Evolutionary conservation across 2,797 vertebrate genomes (phyloP), one percentile per base, ranked within the genome.

Genomic region (Pampus argenteus): DNA sequence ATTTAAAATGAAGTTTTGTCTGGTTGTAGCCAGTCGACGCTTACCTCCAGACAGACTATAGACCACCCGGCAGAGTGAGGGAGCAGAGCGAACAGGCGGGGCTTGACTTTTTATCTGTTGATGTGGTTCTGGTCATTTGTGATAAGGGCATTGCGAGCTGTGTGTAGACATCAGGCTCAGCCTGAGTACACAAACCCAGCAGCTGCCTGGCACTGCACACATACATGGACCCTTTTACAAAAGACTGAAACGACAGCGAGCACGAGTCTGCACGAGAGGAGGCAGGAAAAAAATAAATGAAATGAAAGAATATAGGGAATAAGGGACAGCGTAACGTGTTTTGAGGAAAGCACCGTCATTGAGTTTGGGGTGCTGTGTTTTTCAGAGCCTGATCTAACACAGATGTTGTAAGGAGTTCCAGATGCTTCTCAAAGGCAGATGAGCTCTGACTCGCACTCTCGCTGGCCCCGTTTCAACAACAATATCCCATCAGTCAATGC

Each of bases 141-240:
- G 93, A 93, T 94, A 94, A 93, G 90, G 74, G 50, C 85, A 68
- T 65, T 59, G 79, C 6, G 83, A 89, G 79, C 81, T 69, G 82
- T 83, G 89, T 89, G 88, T 86, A 88, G 88, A 91, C 88, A 91
- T 62, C 81, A 88, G 69, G 86, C 86, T 84, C 73, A 80, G 85
- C 84, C 91, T 93, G 89, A 89, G 87, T 89, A 93, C 91, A 94
- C 90, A 92, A 88, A 88, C 83, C 67, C 66, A 64, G 81, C 83
- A 87, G 80, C 83, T 80, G 84, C 81, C 79, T 77, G 74, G 71
- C 87, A 87, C 82, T 29, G 17, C 82, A 56, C 80, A 48, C 65
- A 76, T 45, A 66, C 58, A 73, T 71, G 70, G 18, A 68, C 65
- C 20, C 78, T 69, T 59, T 63, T 65, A 83, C 80, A 86, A 86